These are phyloP conservation scores for Malaclemys terrapin DNA, from an alignment of 2,113 vertebrate species.

Conservation along the genomic window DNA sequence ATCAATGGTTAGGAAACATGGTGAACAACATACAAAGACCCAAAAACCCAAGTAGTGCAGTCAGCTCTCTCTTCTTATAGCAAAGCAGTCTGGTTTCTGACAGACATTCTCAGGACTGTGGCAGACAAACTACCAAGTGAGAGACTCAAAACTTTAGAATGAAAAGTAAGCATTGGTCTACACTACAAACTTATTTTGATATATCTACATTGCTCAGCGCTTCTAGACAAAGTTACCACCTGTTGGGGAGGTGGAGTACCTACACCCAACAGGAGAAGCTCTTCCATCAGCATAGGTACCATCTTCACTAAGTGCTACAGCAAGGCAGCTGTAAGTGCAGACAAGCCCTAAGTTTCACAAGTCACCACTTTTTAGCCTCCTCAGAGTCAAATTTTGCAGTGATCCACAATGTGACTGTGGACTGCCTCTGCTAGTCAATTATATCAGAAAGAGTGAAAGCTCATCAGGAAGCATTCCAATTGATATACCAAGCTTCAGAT, in stretches of 20 bases:
- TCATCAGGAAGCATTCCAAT: not conserved
- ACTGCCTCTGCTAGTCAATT: not conserved
- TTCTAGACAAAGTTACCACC: not conserved
- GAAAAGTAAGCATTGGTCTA: not conserved
- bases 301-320: too few relatives aligned
- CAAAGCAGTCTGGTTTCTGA: not conserved
- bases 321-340: not conserved
- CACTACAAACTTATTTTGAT: not conserved
- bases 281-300: not conserved
- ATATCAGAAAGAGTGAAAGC: not conserved
- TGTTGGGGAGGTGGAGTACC: not conserved
- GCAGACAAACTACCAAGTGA: fast-evolving
- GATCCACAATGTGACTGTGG: not conserved
- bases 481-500: not conserved
- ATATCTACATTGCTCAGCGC: not conserved
- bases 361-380: not conserved
- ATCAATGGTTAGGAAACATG: not conserved
- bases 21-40: not conserved
- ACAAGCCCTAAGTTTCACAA: not conserved
- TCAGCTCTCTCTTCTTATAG: not conserved
- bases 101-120: not conserved
- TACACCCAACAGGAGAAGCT: not conserved
- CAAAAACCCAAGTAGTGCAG: not conserved
- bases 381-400: not conserved
- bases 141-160: not conserved